Evolutionary conservation across 2,888 invertebrate species (phyloP).

Genomic region (Leptura quadrifasciata): DNA sequence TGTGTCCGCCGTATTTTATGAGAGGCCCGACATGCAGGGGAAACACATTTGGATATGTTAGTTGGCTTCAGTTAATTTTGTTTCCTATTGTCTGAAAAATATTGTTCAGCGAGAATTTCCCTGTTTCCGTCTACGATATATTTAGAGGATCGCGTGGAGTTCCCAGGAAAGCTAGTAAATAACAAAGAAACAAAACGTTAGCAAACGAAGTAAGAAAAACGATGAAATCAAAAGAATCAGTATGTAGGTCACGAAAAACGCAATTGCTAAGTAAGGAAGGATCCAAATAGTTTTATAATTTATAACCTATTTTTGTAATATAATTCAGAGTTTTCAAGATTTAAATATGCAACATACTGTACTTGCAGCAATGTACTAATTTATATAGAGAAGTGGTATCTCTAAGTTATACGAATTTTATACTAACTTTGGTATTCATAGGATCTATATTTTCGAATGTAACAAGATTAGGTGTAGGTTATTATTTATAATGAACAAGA

Average conservation of each 20-base stretch:
- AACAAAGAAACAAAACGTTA: neutral
- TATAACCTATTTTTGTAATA: neutral
- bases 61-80: constrained; percentile 2
- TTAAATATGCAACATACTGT: too few species aligned
- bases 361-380: too few species aligned
- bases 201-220: neutral
- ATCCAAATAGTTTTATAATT: constrained; percentile 7
- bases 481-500: too few species aligned
- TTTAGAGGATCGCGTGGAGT: neutral
- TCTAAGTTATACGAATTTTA: too few species aligned
- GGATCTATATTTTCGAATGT: too few species aligned
- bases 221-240: constrained; percentile 2
- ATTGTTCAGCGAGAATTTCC: constrained; percentile 10
- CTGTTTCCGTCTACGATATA: constrained; percentile 6
- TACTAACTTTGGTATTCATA: too few species aligned
- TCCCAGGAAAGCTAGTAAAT: neutral
- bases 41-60: neutral
- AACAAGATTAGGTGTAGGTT: too few species aligned
- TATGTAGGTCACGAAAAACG: neutral
- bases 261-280: neutral
- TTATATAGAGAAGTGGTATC: too few species aligned
- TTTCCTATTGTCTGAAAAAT: neutral
- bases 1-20: neutral
- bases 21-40: neutral
- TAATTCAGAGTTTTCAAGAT: too few species aligned